A percentile compares a stretch with the other conserved stretches of the same genome.
phyloP scores from a whole-genome alignment of 2,797 vertebrate species.

The Mormyrops boulengeri region DNA sequence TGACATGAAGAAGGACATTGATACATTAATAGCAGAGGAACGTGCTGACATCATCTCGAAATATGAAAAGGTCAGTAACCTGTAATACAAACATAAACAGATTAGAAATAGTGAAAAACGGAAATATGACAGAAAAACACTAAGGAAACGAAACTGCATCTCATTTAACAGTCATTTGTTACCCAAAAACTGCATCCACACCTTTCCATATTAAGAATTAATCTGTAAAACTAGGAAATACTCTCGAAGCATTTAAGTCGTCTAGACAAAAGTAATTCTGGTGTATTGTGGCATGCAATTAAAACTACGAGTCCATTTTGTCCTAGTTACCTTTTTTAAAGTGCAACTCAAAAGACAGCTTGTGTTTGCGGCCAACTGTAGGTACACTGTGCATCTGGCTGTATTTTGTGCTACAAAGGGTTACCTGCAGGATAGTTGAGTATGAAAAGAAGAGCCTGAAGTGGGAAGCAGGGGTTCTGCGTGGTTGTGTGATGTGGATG shows the following conservation, averaged over 20 bases:
- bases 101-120: not conserved
- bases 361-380: not conserved
- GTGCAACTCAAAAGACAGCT: not conserved
- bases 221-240: not conserved
- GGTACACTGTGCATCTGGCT: not conserved
- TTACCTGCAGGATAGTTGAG: not conserved
- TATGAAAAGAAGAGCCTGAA: not conserved
- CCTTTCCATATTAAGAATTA: not conserved
- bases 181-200: not conserved
- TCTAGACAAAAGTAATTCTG: not conserved
- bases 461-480: not conserved
- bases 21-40: conserved; percentile 79
- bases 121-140: not conserved
- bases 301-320: not conserved
- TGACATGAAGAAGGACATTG: conserved; percentile 90
- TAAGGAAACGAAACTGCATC: not conserved
- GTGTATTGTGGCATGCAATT: not conserved
- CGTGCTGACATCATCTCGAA: conserved; percentile 77
- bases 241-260: not conserved
- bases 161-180: not conserved
- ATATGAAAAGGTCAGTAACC: conserved; percentile 72
- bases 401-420: not conserved
- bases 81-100: not conserved
- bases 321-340: not conserved
- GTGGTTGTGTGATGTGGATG: not conserved